phyloP scores from a whole-genome alignment of 1,140 invertebrate genomes.

The Sesamia nonagrioides region DNA sequence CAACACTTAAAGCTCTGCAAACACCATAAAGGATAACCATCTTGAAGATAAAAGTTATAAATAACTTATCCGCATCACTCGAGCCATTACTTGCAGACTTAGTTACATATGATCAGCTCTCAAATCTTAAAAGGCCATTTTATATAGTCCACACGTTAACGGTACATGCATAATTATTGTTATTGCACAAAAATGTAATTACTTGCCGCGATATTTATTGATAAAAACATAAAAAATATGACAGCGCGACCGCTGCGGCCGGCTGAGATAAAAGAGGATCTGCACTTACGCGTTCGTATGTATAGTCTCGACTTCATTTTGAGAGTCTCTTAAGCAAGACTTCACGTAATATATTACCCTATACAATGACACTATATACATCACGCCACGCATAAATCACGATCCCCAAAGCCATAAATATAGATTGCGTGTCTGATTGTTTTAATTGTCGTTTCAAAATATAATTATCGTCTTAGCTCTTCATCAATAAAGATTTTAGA shows the following conservation, averaged over 20 bases:
- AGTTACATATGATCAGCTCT: constrained; percentile 26
- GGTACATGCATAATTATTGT: constrained; percentile 53
- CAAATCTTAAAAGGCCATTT: constrained; percentile 26
- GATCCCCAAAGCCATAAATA: neutral
- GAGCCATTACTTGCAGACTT: neutral
- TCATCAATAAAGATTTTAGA: neutral
- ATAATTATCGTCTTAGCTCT: neutral
- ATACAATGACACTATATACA: neutral
- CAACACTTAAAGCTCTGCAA: neutral
- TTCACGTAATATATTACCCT: neutral
- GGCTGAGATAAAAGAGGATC: constrained; percentile 81
- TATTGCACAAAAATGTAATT: constrained; percentile 58
- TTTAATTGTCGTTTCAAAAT: neutral
- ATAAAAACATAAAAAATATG: constrained; percentile 81
- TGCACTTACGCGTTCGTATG: constrained; percentile 83
- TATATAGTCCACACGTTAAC: constrained; percentile 49
- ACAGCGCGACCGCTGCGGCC: constrained; percentile 68
- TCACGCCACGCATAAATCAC: neutral
- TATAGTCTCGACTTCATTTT: constrained; percentile 64
- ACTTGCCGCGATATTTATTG: constrained; percentile 68
- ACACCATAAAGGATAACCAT: constrained; percentile 19
- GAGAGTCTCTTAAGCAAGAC: neutral
- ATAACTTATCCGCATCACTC: constrained; percentile 13
- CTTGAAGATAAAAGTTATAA: constrained; percentile 2
- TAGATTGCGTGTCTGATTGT: neutral